Base-by-base conservation (phyloP, 2,888 invertebrate species). In the Sarcophaga variegata region DNA sequence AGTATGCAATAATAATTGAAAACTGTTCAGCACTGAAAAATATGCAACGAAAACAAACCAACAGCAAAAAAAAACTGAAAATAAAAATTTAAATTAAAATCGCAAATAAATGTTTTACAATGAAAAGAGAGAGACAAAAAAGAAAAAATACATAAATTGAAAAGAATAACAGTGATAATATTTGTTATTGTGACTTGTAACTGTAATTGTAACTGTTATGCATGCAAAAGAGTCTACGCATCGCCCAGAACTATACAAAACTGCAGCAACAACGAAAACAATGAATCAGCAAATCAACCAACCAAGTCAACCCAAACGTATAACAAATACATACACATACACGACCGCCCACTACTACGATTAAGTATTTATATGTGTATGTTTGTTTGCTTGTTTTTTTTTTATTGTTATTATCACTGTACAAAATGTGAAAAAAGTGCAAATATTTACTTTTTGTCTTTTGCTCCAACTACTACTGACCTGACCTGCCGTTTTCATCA, bases 11-110 rank as follows among this genome's bases (percentile, higher is more conserved):
- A 72, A 67, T 45, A 67, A 76, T 72, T 72, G 70, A 20, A 49
- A 59, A 22, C 4, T 78, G 37, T 74, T 74, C 47, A 70, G 70
- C 83, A 47, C 83, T 49, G 49, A 14, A 76, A 81, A 72, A 25
- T 86, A 86, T 86, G 83, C 86, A 83, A 83, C 83, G 67, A 80
- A 86, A 54, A 54, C 54, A 54, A 54, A 17, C 17, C 54, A 17
- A 54, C 54, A 54, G 3, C 2, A 14, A 17, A 54, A 17, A 17
- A 79, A 27, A 54, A 62, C 17, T 20, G 22, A 62, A n/a, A 17
- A 2, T n/a, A 62, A n/a, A 62, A 62, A 20, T 62, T 20, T 10
- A 59, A 59, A 59, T 62, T 10, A 66, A 83, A 83, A 83, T 47
- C 45, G 22, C 49, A 72, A 49, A 12, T 60, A 71, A 69, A 71